Base-by-base conservation (phyloP, 2,113 vertebrate species). In the Crotalus horridus region DNA sequence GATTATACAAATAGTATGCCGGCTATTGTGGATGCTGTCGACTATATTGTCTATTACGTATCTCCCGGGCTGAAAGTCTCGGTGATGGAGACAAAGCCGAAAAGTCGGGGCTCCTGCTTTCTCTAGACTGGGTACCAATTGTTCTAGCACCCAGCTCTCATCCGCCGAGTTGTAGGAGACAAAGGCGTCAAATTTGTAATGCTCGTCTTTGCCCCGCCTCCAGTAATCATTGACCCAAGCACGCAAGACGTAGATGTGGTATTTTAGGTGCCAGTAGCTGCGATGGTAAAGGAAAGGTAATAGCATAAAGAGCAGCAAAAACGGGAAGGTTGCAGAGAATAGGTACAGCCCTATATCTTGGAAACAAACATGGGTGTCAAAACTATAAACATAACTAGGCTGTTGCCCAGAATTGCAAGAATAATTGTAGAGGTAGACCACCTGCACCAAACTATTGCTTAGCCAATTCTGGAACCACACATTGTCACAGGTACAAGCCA, bases 41-140 rank as follows among this genome's bases (percentile, higher is more conserved):
- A 99, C 98, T 0, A 99, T 99, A 95, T 99, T 99, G 96, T 99
- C 98, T 23, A 99, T 96, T 23, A 99, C 98, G 91, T 98, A 92
- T 0, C 96, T 96, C 6, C 98, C 98, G 0, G 97, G 97, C 43
- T 98, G 96, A 92, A 99, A 99, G 94, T 99, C 98, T 2, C 98
- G 96, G 94, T 99, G 98, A 94, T 99, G 98, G 2, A 99, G 97
- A 93, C 98, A 99, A 39, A 99, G 98, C 51, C 97, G 97, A 85
- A 98, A 97, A 0, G 93, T 94, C 0, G 97, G 95, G 1, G 92
- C 94, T 0, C 91, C 92, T 4, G 96, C 96, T 54, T 96, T 96
- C 90, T 99, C 98, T 48, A 99, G 95, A 59, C 98, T 98, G 0
- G 98, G 98, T 90, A 98, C 93, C 95, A 99, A 94, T 29, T 98